Evolutionary conservation across 2,797 vertebrate genomes (phyloP).

Genomic region (Sternarchorhynchus goeldii): DNA sequence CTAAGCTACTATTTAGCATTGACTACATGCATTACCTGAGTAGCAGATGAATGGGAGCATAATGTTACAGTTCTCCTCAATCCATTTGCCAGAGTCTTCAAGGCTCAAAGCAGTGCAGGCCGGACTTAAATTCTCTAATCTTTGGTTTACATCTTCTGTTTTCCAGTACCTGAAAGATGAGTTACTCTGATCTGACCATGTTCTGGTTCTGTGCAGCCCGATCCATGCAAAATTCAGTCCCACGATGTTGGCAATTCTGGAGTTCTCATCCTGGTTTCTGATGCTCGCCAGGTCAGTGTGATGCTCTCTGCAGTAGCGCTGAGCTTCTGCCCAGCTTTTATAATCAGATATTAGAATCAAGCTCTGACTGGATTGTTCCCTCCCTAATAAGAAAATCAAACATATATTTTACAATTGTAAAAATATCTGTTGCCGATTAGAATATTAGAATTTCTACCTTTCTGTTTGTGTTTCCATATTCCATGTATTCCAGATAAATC

Average conservation of each 20-base stretch:
- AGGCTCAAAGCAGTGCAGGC: conserved; percentile 12
- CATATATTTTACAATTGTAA: neutral
- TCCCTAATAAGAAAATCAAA: neutral
- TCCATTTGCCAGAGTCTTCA: conserved; percentile 9
- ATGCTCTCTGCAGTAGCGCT: conserved; percentile 32
- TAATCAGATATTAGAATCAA: neutral
- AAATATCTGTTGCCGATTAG: neutral
- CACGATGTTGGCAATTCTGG: neutral
- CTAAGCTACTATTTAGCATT: too few relatives aligned
- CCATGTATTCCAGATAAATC: neutral
- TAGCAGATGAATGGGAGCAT: conserved; percentile 10
- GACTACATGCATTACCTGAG: neutral
- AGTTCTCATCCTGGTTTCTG: conserved; percentile 33
- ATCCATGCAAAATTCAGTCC: neutral
- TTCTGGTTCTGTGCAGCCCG: conserved; percentile 7
- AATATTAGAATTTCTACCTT: neutral
- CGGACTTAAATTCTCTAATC: neutral
- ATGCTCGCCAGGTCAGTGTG: conserved; percentile 33
- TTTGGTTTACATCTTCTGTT: conserved; percentile 1
- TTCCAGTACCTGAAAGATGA: conserved; percentile 22
- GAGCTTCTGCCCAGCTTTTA: conserved; percentile 35
- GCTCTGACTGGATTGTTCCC: neutral
- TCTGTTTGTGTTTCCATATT: neutral
- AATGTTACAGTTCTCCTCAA: neutral
- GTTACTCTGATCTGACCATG: conserved; percentile 14